Evolutionary conservation across 2,113 vertebrate genomes (phyloP).

Genomic region (Phodopus roborovskii): DNA sequence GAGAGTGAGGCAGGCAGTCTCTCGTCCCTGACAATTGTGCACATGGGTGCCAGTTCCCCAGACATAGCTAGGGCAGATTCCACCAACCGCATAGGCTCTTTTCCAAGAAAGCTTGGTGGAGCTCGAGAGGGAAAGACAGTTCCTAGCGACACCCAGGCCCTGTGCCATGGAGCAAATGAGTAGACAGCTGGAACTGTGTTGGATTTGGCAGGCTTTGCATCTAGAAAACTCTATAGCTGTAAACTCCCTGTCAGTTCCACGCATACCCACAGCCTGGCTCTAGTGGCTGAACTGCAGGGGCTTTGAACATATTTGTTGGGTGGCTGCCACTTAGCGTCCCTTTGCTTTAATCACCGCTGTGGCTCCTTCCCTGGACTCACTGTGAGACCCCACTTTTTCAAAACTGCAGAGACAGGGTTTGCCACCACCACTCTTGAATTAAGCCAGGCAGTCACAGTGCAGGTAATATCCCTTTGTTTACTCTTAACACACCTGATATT

Average conservation of each 20-base stretch:
- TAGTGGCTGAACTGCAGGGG: neutral
- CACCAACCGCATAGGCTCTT: neutral
- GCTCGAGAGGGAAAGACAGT: neutral
- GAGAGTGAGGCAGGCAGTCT: neutral
- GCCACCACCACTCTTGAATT: neutral
- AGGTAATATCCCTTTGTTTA: neutral
- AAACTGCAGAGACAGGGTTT: neutral
- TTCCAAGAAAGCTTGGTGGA: neutral
- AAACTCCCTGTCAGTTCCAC: neutral
- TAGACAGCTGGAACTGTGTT: neutral
- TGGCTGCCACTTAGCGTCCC: neutral
- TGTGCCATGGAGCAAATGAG: neutral
- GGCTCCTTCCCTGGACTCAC: neutral
- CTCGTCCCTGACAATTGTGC: neutral
- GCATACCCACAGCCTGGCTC: neutral
- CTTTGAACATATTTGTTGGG: neutral
- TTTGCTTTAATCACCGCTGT: neutral
- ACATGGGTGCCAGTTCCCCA: neutral
- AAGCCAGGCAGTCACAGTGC: neutral
- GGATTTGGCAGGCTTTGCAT: neutral
- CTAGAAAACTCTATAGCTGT: neutral
- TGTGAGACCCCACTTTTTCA: neutral
- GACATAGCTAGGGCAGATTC: neutral
- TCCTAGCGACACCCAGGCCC: no score
- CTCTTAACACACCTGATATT: neutral